Evolutionary conservation across 1,140 invertebrate species (phyloP), one percentile per base, ranked within the genome.

Genomic region (Laupala kohalensis): DNA sequence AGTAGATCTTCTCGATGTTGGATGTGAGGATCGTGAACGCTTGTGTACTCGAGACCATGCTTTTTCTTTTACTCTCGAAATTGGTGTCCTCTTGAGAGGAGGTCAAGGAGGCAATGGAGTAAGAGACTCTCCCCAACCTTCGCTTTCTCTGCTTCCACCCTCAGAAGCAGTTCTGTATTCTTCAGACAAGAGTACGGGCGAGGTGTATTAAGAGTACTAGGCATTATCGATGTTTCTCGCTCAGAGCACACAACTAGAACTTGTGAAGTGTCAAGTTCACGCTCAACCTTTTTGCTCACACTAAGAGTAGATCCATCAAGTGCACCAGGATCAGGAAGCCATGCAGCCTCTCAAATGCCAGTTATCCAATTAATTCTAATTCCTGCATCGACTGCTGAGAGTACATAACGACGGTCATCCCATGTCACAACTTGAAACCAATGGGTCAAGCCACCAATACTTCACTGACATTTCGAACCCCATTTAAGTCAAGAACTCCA

Each of bases 341-440:
- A 89, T 13, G 89, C 90, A 4, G 92, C 90, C 77, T 88, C 88
- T 76, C 88, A 83, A 72, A 97, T 86, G 13, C 94, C 94, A 37
- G 91, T 89, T 78, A 98, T 88, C 95, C 95, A 98, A 78, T 93
- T 95, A 62, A 88, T 88, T 74, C 95, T 87, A 68, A 97, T 97
- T 3, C 93, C 94, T 25, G 92, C 89, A 6, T 95, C 97, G 66
- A 97, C 89, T 24, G 96, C 95, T 27, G 94, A 94, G 71, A 98
- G 79, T 2, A 92, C 85, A 71, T 92, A 87, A 64, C 88, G 86
- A 37, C 82, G 83, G 30, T 90, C 90, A 75, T 93, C 91, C 89
- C 91, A 92, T 23, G 90, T 92, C 90, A 92, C 80, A 71, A 81
- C 77, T 90, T 87, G 78, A 94, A 93, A 71, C 91, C 91, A 80